These are phyloP conservation scores for Pogonophryne albipinna DNA, from an alignment of 2,797 vertebrate species.

Conservation along the genomic window DNA sequence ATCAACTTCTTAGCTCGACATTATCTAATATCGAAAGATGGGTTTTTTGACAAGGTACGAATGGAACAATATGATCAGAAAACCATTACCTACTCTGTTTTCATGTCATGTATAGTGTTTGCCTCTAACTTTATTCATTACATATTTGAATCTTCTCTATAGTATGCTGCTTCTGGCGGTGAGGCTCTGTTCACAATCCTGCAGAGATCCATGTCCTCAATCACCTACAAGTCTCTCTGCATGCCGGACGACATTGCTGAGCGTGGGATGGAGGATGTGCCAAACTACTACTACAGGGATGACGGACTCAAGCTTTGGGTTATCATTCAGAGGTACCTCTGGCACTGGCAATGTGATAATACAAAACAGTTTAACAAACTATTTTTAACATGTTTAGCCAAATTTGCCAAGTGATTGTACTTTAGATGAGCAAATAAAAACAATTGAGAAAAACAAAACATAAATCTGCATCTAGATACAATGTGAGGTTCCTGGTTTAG, in stretches of 20 bases:
- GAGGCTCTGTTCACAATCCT: constrained; percentile 45
- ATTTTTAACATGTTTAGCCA: no score
- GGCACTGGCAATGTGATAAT: neutral
- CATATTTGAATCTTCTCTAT: neutral
- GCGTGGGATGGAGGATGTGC: constrained; percentile 73
- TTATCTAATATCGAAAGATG: constrained; percentile 52
- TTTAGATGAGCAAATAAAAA: neutral
- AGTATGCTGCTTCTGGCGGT: constrained; percentile 70
- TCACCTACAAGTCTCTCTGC: constrained; percentile 78
- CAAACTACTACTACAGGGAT: constrained; percentile 86
- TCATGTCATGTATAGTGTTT: neutral
- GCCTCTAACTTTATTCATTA: neutral
- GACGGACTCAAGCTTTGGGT: constrained; percentile 86
- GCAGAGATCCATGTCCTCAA: constrained; percentile 44
- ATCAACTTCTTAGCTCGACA: constrained; percentile 70
- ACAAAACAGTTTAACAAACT: no score
- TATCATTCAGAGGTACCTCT: constrained; percentile 79
- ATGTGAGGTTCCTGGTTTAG: neutral
- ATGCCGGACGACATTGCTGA: constrained; percentile 66
- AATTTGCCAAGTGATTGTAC: no score
- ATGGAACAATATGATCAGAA: neutral
- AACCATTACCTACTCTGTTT: neutral
- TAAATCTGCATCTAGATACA: neutral
- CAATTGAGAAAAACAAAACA: neutral
- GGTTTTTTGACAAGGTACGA: constrained; percentile 56